A percentile compares a stretch with the other conserved stretches of the same genome.
Conservation (phyloP, 2,888 invertebrate species). For the Phyllotreta striolata region DNA sequence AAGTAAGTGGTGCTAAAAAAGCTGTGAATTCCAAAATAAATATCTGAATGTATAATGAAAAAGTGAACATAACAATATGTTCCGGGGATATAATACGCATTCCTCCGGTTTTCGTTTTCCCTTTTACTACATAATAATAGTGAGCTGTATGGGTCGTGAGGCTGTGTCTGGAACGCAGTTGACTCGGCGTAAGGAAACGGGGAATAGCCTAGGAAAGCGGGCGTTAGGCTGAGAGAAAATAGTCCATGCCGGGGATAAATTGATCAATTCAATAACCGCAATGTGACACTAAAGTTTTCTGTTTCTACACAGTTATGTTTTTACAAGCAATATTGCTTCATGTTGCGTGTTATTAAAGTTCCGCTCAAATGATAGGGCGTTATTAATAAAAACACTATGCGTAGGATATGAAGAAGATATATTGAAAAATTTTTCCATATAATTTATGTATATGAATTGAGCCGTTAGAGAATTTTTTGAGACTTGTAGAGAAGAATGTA, state of each 20-base stretch:
- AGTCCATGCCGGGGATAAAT: constrained; percentile 61
- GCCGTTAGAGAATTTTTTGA: too few species aligned
- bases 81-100: constrained; percentile 59
- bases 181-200: constrained; percentile 48
- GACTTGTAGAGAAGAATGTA: too few species aligned
- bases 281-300: constrained; percentile 59
- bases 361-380: neutral
- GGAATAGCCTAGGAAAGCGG: constrained; percentile 39
- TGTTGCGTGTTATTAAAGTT: constrained; percentile 17
- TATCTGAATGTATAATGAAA: constrained; percentile 56
- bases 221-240: constrained; percentile 55
- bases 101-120: constrained; percentile 58
- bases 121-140: constrained; percentile 61
- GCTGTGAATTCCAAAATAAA: constrained; percentile 45
- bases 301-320: constrained; percentile 58
- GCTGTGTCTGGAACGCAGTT: constrained; percentile 58
- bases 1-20: constrained; percentile 22
- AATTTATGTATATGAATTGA: too few species aligned
- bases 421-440: too few species aligned
- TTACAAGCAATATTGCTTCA: constrained; percentile 53
- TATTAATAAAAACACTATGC: constrained; percentile 1
- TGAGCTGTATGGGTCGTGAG: constrained; percentile 59
- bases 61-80: constrained; percentile 61
- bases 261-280: constrained; percentile 63
- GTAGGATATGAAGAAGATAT: too few species aligned